Conservation (phyloP, 2,797 vertebrate species). For the Falco naumanni region DNA sequence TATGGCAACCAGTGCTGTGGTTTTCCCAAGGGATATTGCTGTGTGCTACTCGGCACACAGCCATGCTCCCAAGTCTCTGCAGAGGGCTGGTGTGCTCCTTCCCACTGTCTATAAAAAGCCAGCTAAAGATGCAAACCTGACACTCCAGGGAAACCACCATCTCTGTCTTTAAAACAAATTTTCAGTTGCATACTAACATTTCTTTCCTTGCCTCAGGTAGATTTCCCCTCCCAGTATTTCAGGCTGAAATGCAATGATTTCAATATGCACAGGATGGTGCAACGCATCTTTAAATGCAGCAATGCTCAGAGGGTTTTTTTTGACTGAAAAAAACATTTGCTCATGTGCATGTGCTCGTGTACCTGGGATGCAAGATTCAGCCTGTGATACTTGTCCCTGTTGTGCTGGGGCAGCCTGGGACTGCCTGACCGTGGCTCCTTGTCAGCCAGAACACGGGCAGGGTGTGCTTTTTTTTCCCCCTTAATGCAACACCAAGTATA, state of each 20-base stretch:
- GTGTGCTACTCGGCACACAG: background rate
- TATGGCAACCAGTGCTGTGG: background rate
- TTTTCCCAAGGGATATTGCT: background rate
- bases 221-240: background rate
- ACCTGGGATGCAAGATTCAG: background rate
- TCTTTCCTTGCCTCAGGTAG: background rate
- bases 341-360: background rate
- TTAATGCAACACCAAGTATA: background rate
- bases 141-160: background rate
- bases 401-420: background rate
- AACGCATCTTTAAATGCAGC: background rate
- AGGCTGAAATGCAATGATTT: background rate
- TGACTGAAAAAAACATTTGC: background rate
- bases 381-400: background rate
- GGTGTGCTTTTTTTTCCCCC: background rate
- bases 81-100: fast-evolving
- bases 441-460: background rate
- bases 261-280: background rate
- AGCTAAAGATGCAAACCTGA: background rate
- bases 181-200: background rate
- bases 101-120: background rate
- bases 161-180: background rate
- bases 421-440: fast-evolving
- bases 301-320: background rate
- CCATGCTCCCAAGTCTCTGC: fast-evolving